Percentiles rank a stretch among this genome's conserved stretches.
These are phyloP conservation scores for Galeopterus variegatus DNA, from an alignment of 2,113 vertebrate genomes.

Conservation along the genomic window DNA sequence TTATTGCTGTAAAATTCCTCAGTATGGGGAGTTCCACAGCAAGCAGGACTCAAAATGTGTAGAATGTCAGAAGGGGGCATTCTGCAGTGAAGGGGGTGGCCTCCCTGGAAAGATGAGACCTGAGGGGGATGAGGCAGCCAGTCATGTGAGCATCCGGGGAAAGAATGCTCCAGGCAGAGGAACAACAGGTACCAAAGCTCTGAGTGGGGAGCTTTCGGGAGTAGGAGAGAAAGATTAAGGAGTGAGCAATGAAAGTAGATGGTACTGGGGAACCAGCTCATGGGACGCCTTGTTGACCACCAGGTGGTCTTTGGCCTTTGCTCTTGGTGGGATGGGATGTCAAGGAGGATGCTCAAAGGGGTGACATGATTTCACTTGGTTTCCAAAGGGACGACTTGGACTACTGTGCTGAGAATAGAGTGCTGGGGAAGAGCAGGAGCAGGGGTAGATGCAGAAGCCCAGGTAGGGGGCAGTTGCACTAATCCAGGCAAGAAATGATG, in stretches of 20 bases:
- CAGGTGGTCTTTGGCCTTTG: background rate
- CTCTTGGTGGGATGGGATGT: background rate
- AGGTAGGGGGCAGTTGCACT: background rate
- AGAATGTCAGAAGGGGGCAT: background rate
- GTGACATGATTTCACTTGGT: background rate
- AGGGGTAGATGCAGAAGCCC: background rate
- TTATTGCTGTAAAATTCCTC: background rate
- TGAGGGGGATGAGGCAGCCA: background rate
- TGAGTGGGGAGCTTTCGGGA: fast-evolving
- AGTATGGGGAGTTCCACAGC: background rate
- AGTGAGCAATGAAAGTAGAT: background rate
- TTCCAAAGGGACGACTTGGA: background rate
- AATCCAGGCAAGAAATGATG: background rate
- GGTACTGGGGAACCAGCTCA: fast-evolving
- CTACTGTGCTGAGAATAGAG: background rate
- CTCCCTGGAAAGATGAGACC: background rate
- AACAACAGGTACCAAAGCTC: background rate
- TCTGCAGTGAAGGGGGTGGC: too few species aligned
- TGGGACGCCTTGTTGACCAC: background rate
- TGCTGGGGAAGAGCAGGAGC: background rate
- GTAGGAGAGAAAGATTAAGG: background rate
- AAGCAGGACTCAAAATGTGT: background rate
- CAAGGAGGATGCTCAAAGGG: background rate
- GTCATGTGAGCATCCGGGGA: background rate
- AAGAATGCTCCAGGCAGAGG: background rate